Evolutionary conservation across 1,140 invertebrate species (phyloP).

Genomic region (Bombus breviceps): DNA sequence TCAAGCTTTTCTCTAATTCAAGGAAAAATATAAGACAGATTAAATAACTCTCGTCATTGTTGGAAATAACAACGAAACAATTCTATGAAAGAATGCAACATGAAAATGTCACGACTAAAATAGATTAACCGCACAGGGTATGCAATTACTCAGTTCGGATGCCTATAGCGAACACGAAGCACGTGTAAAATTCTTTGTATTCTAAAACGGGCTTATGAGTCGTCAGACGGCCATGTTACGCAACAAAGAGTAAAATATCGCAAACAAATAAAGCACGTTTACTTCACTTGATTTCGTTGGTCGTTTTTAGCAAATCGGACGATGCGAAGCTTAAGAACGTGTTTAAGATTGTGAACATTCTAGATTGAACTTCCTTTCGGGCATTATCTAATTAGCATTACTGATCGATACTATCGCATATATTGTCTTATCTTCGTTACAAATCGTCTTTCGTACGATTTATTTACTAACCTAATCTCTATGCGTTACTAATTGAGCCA

Average conservation of each 20-base stretch:
- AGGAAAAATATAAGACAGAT: neutral
- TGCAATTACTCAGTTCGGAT: conserved; percentile 47
- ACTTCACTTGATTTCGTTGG: neutral
- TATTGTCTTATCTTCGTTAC: neutral
- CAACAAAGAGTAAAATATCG: conserved; percentile 41
- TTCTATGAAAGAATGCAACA: neutral
- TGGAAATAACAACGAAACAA: neutral
- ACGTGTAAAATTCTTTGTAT: conserved; percentile 55
- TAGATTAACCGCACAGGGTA: conserved; percentile 19
- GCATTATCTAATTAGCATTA: neutral
- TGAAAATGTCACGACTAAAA: conserved; percentile 35
- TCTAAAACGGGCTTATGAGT: conserved; percentile 52
- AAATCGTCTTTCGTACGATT: neutral
- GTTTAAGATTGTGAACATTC: neutral
- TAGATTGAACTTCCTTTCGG: neutral
- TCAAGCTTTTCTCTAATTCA: too few relatives aligned
- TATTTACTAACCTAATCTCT: conserved; percentile 21
- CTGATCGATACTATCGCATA: neutral
- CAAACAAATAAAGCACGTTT: conserved; percentile 35
- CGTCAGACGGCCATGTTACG: conserved; percentile 38
- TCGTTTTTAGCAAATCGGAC: neutral
- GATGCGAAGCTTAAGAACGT: too few relatives aligned
- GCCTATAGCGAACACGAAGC: conserved; percentile 38
- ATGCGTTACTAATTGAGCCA: neutral
- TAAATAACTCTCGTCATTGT: neutral